phyloP scores from a whole-genome alignment of 1,140 invertebrate genomes.

The Pygmarrhopalites habei region DNA sequence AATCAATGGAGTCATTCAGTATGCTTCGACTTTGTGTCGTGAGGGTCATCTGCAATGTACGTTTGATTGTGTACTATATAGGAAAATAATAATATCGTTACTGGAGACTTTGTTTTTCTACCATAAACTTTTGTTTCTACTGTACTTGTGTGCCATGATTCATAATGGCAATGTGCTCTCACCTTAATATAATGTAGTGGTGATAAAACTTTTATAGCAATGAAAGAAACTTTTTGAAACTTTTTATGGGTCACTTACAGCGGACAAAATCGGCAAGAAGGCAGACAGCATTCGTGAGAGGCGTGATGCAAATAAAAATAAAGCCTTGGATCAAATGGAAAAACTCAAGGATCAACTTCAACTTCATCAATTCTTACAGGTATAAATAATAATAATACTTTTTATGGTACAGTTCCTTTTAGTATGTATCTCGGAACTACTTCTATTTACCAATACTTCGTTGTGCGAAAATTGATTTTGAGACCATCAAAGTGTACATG shows the following conservation, averaged over 20 bases:
- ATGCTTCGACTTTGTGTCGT: conserved; percentile 79
- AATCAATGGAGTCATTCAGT: conserved; percentile 89
- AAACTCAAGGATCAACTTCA: conserved; percentile 89
- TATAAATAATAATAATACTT: too few relatives aligned
- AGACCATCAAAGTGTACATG: too few relatives aligned
- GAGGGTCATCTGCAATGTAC: conserved; percentile 65
- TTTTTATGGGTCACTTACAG: conserved; percentile 55
- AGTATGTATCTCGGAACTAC: too few relatives aligned
- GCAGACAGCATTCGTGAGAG: conserved; percentile 88
- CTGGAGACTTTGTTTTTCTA: background rate
- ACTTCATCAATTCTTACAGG: conserved; percentile 88
- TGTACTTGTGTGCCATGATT: too few relatives aligned
- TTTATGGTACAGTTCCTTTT: too few relatives aligned
- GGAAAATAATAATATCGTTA: background rate
- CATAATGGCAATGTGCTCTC: too few relatives aligned
- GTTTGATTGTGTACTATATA: conserved; percentile 1
- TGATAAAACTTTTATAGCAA: conserved; percentile 2
- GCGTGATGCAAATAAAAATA: conserved; percentile 79
- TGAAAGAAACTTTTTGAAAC: background rate
- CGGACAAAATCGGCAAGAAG: conserved; percentile 92
- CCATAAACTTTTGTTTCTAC: too few relatives aligned
- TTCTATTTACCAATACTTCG: too few relatives aligned
- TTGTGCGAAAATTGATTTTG: too few relatives aligned
- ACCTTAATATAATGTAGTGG: too few relatives aligned
- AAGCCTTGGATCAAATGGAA: conserved; percentile 83